Evolutionary conservation across 2,113 vertebrate species (phyloP).

Genomic region (Gnathochromis pfefferi): DNA sequence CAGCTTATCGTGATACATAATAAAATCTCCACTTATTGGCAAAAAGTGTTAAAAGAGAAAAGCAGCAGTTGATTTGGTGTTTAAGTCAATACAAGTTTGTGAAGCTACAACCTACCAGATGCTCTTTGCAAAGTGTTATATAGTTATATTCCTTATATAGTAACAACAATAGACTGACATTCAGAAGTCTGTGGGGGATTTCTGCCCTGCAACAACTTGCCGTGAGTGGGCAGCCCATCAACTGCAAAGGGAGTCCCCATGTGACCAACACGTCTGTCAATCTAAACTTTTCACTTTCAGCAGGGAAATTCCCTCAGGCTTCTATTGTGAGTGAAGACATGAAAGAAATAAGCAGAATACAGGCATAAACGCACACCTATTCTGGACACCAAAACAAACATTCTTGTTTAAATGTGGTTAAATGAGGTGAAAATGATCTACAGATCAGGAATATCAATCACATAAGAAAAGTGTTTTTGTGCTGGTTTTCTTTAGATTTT

Average conservation of each 20-base stretch:
- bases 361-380: not conserved
- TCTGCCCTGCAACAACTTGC: constrained; percentile 13
- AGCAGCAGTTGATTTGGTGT: not conserved
- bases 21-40: not conserved
- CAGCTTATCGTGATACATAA: not conserved
- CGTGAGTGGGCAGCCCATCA: not conserved
- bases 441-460: not conserved
- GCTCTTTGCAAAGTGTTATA: not conserved
- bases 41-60: not conserved
- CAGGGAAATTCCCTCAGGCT: not conserved
- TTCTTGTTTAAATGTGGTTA: not conserved
- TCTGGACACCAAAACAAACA: not conserved
- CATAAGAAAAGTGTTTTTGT: not conserved
- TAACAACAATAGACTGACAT: constrained; percentile 27
- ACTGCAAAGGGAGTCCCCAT: constrained; percentile 21
- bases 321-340: not conserved
- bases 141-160: not conserved
- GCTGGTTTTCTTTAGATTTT: not conserved
- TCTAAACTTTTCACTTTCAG: constrained; percentile 25
- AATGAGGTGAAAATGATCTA: not conserved
- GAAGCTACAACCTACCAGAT: not conserved
- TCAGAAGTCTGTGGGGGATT: constrained; percentile 5
- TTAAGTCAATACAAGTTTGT: not conserved
- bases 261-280: constrained; percentile 20
- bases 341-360: not conserved